phyloP scores from a whole-genome alignment of 2,797 vertebrate genomes.

The Mus minutoides region DNA sequence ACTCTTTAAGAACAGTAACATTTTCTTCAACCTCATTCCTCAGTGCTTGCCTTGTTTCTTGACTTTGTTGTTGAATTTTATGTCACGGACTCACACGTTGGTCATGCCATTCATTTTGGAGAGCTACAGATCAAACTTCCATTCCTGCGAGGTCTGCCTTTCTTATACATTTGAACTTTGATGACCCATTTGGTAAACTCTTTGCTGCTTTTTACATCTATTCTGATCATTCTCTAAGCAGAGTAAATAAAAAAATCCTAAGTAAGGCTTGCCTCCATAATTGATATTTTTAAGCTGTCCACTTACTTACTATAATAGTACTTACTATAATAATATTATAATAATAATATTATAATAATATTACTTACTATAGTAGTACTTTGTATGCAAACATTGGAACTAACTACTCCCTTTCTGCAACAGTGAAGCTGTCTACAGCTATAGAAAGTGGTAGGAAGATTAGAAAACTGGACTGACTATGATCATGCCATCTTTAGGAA shows the following conservation, averaged over 20 bases:
- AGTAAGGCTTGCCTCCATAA: too few relatives aligned
- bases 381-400: neutral
- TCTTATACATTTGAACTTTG: neutral
- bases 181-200: neutral
- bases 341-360: neutral
- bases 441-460: neutral
- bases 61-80: neutral
- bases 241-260: too few relatives aligned
- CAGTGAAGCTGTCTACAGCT: neutral
- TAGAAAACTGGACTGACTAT: neutral
- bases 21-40: neutral
- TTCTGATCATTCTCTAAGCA: neutral
- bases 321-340: neutral
- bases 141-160: neutral
- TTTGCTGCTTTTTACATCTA: neutral
- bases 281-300: neutral
- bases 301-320: neutral
- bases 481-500: neutral
- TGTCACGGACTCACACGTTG: neutral
- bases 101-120: neutral
- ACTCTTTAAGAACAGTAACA: too few relatives aligned
- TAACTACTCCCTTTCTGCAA: neutral
- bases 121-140: neutral
- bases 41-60: neutral
- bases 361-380: neutral